Conservation (phyloP, 2,888 invertebrate species). For the Dermolepida albohirtum region DNA sequence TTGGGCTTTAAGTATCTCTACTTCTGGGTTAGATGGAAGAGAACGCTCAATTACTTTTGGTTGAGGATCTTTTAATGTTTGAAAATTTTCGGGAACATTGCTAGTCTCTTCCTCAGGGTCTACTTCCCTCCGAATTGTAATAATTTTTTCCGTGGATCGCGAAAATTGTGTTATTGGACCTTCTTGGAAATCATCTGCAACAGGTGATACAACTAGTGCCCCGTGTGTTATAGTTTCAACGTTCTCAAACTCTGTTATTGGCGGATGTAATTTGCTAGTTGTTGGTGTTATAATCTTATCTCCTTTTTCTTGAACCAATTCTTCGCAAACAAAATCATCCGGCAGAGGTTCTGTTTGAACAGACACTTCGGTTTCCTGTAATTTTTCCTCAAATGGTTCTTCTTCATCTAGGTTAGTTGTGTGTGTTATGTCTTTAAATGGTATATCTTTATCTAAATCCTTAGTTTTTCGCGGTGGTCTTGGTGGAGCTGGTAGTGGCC, state of each 20-base stretch:
- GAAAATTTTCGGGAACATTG: slow-evolving; percentile 59
- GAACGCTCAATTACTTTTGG: slow-evolving; percentile 52
- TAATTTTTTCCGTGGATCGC: slow-evolving; percentile 53
- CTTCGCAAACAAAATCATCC: slow-evolving; percentile 79
- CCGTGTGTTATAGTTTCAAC: slow-evolving; percentile 75
- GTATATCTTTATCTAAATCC: slow-evolving; percentile 47
- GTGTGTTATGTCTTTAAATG: slow-evolving; percentile 58
- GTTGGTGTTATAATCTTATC: slow-evolving; percentile 56
- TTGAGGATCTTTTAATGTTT: slow-evolving; percentile 55
- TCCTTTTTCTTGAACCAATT: slow-evolving; percentile 64
- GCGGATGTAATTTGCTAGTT: slow-evolving; percentile 69
- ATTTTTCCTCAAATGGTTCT: slow-evolving; percentile 42
- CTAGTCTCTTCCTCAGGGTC: slow-evolving; percentile 58
- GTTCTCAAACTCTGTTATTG: slow-evolving; percentile 70
- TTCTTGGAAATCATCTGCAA: slow-evolving; percentile 50
- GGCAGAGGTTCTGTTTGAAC: slow-evolving; percentile 89
- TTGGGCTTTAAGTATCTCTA: slow-evolving; percentile 68
- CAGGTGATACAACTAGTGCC: slow-evolving; percentile 71
- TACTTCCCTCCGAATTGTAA: slow-evolving; percentile 54
- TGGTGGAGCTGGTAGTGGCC: slow-evolving; percentile 89
- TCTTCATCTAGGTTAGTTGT: slow-evolving; percentile 53
- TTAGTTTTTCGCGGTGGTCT: slow-evolving; percentile 76
- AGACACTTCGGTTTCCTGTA: slow-evolving; percentile 79
- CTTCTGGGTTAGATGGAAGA: slow-evolving; percentile 52
- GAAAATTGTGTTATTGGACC: slow-evolving; percentile 47